Percentiles rank a stretch among this genome's conserved stretches.
phyloP scores from a whole-genome alignment of 2,888 invertebrate genomes.

The Tenthredo livida region DNA sequence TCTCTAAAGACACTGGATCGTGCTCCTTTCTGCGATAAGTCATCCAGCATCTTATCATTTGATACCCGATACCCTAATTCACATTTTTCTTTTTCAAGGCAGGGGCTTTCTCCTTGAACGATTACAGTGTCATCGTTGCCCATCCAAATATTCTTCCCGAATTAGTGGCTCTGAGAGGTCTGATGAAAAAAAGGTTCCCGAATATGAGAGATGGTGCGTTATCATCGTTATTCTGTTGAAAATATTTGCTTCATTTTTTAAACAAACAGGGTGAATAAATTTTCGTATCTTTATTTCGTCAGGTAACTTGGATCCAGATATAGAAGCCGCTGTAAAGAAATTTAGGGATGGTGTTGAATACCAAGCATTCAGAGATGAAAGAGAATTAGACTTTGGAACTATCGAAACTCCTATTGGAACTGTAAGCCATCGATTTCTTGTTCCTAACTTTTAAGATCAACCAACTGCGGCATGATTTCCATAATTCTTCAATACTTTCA shows the following conservation, averaged over 20 bases:
- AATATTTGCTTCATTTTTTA: not conserved
- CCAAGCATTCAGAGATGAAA: slow-evolving; percentile 83
- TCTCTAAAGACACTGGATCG: no score
- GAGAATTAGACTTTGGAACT: slow-evolving; percentile 86
- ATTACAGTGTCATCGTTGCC: slow-evolving; percentile 88
- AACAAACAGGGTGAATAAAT: not conserved
- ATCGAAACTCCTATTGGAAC: slow-evolving; percentile 85
- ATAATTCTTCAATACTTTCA: not conserved
- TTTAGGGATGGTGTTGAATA: slow-evolving; percentile 87
- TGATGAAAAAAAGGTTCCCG: slow-evolving; percentile 90
- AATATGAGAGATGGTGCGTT: slow-evolving; percentile 75
- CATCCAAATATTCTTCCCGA: slow-evolving; percentile 91
- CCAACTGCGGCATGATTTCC: not conserved
- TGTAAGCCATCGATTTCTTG: slow-evolving; percentile 77
- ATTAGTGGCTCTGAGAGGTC: slow-evolving; percentile 86
- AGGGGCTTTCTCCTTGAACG: slow-evolving; percentile 84
- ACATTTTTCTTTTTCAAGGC: slow-evolving; percentile 77
- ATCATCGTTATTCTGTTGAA: not conserved
- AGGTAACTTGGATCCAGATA: slow-evolving; percentile 86
- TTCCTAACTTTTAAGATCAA: not conserved
- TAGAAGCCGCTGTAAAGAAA: slow-evolving; percentile 82
- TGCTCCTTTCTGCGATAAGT: slow-evolving; percentile 35
- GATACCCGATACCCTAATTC: not conserved
- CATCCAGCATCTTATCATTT: not conserved
- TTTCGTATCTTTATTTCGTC: slow-evolving; percentile 47